These are phyloP conservation scores for Eulemur rubriventer DNA, from an alignment of 2,797 vertebrate genomes.

Conservation along the genomic window DNA sequence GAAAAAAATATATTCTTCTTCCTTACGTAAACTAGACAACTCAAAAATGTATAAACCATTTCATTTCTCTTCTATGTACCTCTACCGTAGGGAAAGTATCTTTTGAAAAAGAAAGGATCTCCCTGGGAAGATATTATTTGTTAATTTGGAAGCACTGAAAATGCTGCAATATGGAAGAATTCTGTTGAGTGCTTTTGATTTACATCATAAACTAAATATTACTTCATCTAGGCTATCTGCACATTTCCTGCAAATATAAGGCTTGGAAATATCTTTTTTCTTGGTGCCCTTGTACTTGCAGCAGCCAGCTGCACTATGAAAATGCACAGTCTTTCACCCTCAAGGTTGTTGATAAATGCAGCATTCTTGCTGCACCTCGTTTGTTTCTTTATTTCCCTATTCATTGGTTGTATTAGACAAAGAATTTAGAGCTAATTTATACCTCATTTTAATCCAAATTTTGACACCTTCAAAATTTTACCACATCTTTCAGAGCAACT, in stretches of 20 bases:
- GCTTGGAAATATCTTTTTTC: neutral
- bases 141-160: neutral
- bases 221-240: neutral
- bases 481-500: constrained; percentile 47
- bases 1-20: neutral
- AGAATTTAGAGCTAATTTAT: constrained; percentile 38
- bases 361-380: neutral
- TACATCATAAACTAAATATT: neutral
- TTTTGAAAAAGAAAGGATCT: neutral
- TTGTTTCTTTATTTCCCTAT: constrained; percentile 52
- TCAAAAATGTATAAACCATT: neutral
- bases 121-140: neutral
- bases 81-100: neutral
- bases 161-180: neutral
- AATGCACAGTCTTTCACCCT: constrained; percentile 20
- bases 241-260: neutral
- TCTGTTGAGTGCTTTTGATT: neutral
- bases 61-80: neutral
- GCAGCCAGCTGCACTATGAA: neutral
- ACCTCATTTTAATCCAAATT: constrained; percentile 54
- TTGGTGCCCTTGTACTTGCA: neutral
- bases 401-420: constrained; percentile 8
- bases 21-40: neutral
- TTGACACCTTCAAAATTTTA: constrained; percentile 54
- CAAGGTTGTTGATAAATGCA: neutral